Evolutionary conservation across 2,888 invertebrate species (phyloP), one percentile per base, ranked within the genome.

Genomic region (Lycophotia porphyrea): DNA sequence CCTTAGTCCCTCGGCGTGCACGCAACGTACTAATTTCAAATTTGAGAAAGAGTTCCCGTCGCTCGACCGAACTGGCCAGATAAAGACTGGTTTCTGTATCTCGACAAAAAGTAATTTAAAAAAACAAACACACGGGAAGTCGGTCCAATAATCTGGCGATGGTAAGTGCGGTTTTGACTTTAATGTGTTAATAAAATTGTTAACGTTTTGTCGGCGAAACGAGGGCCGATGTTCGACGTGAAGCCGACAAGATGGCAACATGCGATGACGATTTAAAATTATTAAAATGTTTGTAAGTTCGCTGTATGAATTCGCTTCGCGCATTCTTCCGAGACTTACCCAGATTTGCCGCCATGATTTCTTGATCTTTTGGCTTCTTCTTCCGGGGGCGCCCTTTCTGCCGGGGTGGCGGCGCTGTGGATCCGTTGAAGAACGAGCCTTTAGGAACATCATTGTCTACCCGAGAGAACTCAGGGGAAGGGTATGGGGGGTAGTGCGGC

Each of bases 371-470:
- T 71, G 98, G 98, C 95, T 99, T 99, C 97, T 99, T 97, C 96
- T 99, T 99, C 92, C 99, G 97, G 52, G 99, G 99, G 87, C 99
- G 97, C 18, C 99, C 99, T 97, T 99, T 99, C 94, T 99, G 99
- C 88, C 99, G 97, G 11, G 98, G 98, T n/a, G 97, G 97, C 69
- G 96, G 96, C 58, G 95, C 94, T 13, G 95, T 81, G 74, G 96
- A 94, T 18, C 97, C 97, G 88, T 97, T 97, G 93, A 97, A 97
- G 92, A 97, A 97, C 69, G 96, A 93, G 87, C 93, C 97, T 94
- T 96, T 97, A 94, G 95, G 94, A 90, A 94, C 94, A 88, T 94
- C 96, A 67, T 92, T 92, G 77, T 95, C 96, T 74, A 93, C 97
- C 93, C 95, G 97, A 93, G 90, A 95, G 95, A 95, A 97, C 93